These are phyloP conservation scores for Drosophila fungiperda DNA, from an alignment of 2,888 invertebrate species.

Conservation along the genomic window DNA sequence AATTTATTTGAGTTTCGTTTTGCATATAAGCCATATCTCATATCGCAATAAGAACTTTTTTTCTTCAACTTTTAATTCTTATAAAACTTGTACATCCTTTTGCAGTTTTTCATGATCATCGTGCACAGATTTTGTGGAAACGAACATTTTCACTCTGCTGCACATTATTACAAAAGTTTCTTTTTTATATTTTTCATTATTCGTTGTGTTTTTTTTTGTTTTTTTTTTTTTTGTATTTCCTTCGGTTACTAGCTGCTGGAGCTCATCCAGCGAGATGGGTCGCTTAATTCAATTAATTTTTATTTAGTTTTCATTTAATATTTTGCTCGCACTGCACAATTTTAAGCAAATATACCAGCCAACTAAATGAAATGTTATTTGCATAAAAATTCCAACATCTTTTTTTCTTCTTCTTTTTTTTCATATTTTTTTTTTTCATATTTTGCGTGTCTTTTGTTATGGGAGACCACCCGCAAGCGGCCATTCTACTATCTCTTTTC, in stretches of 20 bases:
- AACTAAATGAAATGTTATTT: constrained; percentile 78
- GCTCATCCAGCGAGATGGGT: constrained; percentile 45
- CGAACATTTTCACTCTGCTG: constrained; percentile 62
- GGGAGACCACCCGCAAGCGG: constrained; percentile 9
- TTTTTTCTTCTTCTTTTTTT: constrained; percentile 15
- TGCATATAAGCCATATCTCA: constrained; percentile 1
- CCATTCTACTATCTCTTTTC: constrained; percentile 25
- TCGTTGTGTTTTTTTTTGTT: constrained; percentile 8
- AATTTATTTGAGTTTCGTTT: constrained; percentile 11
- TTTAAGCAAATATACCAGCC: constrained; percentile 71
- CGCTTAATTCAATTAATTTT: constrained; percentile 79
- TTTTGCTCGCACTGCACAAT: constrained; percentile 72
- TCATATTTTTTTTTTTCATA: constrained; percentile 16
- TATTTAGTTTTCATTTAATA: constrained; percentile 77
- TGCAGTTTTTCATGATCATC: constrained; percentile 51
- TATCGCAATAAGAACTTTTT: constrained; percentile 16
- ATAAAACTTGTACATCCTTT: constrained; percentile 61
- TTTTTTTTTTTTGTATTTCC: constrained; percentile 15
- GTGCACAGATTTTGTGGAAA: constrained; percentile 61
- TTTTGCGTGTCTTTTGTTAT: constrained; percentile 46
- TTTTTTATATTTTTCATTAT: constrained; percentile 18
- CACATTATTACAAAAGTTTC: constrained; percentile 59
- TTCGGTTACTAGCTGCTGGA: constrained; percentile 17
- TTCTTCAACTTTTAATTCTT: constrained; percentile 57
- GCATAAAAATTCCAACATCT: constrained; percentile 68